These are phyloP conservation scores for Rhynchomys soricoides DNA, from an alignment of 2,113 vertebrate genomes.

Conservation along the genomic window DNA sequence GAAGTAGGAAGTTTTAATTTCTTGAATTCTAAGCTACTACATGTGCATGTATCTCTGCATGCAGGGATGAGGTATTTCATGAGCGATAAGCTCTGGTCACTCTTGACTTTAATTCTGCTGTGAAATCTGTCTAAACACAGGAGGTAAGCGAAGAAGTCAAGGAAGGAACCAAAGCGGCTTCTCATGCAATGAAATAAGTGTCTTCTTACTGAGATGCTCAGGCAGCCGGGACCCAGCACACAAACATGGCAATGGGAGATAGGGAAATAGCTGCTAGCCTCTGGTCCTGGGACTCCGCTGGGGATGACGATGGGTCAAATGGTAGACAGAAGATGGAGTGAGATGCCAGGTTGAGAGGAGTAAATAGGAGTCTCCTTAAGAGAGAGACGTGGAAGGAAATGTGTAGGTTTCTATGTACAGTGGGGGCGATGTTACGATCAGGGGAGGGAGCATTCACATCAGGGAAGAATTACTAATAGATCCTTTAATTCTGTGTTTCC, in stretches of 20 bases:
- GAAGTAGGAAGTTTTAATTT: neutral
- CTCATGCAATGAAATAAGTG: neutral
- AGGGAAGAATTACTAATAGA: neutral
- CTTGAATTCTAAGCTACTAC: neutral
- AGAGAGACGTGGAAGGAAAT: neutral
- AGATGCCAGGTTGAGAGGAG: neutral
- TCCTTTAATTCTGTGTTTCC: neutral
- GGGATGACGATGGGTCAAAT: neutral
- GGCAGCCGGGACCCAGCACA: neutral
- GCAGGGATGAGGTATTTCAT: neutral
- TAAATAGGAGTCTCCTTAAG: neutral
- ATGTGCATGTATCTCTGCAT: fast-evolving
- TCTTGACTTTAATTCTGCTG: neutral
- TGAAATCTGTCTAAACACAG: neutral
- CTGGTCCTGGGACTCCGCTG: neutral
- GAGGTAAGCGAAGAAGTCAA: neutral
- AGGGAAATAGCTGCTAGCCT: neutral
- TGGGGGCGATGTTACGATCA: neutral
- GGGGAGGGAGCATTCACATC: neutral
- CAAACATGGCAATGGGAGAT: neutral
- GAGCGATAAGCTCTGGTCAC: neutral
- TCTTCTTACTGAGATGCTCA: neutral
- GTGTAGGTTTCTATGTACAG: neutral
- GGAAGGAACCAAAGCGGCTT: neutral
- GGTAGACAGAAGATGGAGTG: neutral